Conservation (phyloP, 2,888 invertebrate species). For the Oxycera nigricornis region DNA sequence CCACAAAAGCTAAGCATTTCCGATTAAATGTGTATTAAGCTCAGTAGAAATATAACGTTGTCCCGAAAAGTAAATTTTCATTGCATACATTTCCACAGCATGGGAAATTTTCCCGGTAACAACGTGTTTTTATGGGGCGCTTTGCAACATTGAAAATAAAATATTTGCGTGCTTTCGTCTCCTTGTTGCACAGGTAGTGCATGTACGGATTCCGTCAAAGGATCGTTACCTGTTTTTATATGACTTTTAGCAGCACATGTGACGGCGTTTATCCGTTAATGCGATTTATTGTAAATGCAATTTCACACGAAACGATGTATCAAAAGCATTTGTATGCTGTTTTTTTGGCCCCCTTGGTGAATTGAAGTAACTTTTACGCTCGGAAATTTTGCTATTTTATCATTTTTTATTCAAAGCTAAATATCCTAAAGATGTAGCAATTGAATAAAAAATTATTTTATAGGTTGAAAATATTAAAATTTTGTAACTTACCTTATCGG, state of each 20-base stretch:
- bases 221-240: neutral
- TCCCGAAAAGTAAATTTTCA: too few relatives aligned
- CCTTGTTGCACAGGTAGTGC: neutral
- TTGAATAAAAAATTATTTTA: too few relatives aligned
- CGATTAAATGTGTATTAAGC: neutral
- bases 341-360: neutral
- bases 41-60: neutral
- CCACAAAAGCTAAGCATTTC: neutral
- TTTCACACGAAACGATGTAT: neutral
- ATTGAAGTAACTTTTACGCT: neutral
- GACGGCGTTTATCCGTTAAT: constrained; percentile 9
- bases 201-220: too few relatives aligned
- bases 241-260: neutral
- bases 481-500: too few relatives aligned
- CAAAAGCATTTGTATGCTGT: constrained; percentile 7
- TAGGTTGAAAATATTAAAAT: too few relatives aligned
- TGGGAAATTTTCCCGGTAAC: neutral
- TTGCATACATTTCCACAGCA: too few relatives aligned
- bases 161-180: neutral
- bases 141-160: neutral
- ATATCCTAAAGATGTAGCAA: too few relatives aligned
- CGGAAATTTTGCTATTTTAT: too few relatives aligned
- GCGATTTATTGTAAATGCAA: constrained; percentile 23
- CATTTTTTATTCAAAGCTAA: too few relatives aligned
- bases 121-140: neutral